Evolutionary conservation across 2,888 invertebrate species (phyloP), one percentile per base, ranked within the genome.

Genomic region (Cephus sareptanus): DNA sequence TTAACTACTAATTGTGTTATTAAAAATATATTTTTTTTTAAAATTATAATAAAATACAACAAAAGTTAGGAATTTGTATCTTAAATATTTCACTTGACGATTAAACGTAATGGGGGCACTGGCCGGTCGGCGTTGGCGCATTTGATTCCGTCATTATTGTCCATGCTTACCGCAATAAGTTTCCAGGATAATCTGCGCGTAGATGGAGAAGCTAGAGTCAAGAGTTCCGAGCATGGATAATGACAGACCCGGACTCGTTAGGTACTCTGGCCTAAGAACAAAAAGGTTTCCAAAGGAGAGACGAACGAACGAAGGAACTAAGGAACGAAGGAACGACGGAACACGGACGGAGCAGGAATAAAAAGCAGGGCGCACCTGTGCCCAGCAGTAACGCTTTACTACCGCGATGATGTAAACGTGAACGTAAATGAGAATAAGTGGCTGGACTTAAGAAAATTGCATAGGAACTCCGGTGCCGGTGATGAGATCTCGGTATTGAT

Each of bases 361-460:
- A 87, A 89, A 88, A 89, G 83, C 87, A 86, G 88, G 89, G 88
- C 90, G 88, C 91, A 90, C 90, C 89, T 91, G 90, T 89, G 87
- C 85, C 87, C 83, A 86, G 86, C 87, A 86, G 89, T 88, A 91
- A 89, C 89, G 88, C 88, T 90, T 90, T 88, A 90, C 88, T 88
- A 82, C 88, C 85, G 84, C 87, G 89, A 90, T 91, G 90, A 91
- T 90, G 90, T 89, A 90, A 91, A 91, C 90, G 87, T 83, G 87
- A 90, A 90, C 89, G 88, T 89, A 88, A 90, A 89, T 89, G 89
- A 89, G 87, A 88, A 89, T 89, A 87, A 89, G 88, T 88, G 88
- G 87, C 84, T 76, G 87, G 89, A 87, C 86, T 87, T 85, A 81
- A 86, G 89, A 88, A 89, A 89, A 90, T 90, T 91, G 88, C 90